Conservation (phyloP, 2,797 vertebrate species). For the Mormyrops boulengeri region DNA sequence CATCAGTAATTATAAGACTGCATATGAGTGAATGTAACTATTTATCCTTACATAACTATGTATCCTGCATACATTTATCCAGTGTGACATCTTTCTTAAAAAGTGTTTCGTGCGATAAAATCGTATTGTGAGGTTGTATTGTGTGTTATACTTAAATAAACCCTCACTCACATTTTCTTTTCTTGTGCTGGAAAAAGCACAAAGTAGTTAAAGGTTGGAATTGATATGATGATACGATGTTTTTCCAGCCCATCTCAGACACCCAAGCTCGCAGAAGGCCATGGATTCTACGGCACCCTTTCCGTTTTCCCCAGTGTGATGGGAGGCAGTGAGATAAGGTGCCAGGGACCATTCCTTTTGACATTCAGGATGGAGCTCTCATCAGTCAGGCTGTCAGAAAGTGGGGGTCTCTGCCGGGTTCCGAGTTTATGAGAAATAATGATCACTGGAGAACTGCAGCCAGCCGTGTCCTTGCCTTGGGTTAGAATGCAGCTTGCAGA, state of each 20-base stretch:
- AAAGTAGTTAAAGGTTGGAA: slow-evolving; percentile 6
- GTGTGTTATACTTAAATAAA: background rate
- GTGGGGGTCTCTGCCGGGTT: background rate
- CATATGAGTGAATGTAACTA: background rate
- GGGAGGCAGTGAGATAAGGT: slow-evolving; percentile 2
- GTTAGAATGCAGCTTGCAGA: background rate
- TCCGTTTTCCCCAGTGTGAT: background rate
- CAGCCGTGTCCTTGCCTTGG: slow-evolving; percentile 23
- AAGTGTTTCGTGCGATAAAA: background rate
- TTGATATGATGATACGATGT: background rate
- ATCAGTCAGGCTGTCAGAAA: slow-evolving; percentile 27
- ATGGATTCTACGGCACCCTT: background rate
- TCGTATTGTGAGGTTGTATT: background rate
- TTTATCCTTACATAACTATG: background rate
- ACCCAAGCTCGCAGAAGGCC: background rate
- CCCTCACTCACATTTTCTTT: background rate
- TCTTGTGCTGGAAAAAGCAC: background rate
- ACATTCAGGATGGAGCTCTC: slow-evolving; percentile 17
- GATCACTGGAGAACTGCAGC: slow-evolving; percentile 10
- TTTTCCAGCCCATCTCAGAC: background rate
- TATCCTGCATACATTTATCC: background rate
- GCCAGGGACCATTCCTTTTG: background rate
- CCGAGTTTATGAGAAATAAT: slow-evolving; percentile 24
- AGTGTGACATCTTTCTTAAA: background rate
- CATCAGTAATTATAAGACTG: background rate